These are phyloP conservation scores for Chymomyza amoena DNA, from an alignment of 2,888 invertebrate genomes.

Conservation along the genomic window DNA sequence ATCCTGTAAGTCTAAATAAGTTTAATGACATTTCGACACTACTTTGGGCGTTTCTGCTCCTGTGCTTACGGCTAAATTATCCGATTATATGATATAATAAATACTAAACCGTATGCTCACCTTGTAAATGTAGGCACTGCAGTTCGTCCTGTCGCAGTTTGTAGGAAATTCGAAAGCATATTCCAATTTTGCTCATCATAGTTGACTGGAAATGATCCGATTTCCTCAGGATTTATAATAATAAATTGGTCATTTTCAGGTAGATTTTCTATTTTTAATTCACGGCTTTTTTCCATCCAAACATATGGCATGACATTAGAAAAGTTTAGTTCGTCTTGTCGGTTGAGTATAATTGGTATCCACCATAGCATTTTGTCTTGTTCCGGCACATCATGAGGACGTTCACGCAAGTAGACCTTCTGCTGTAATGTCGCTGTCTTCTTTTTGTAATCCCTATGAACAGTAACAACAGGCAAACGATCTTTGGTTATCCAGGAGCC, in stretches of 20 bases:
- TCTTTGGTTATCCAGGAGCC: constrained; percentile 91
- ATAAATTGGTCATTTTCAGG: constrained; percentile 83
- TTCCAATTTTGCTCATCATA: constrained; percentile 90
- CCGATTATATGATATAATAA: too few species aligned
- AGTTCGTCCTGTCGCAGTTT: constrained; percentile 80
- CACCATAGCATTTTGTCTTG: constrained; percentile 87
- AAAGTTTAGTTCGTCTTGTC: constrained; percentile 82
- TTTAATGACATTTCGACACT: too few species aligned
- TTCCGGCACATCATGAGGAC: constrained; percentile 86
- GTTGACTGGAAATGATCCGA: constrained; percentile 90
- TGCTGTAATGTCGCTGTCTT: constrained; percentile 81
- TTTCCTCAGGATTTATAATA: constrained; percentile 91
- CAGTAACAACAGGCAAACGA: constrained; percentile 87
- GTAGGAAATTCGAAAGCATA: constrained; percentile 83
- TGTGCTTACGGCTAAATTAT: too few species aligned
- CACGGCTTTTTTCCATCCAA: constrained; percentile 84
- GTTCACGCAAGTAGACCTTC: constrained; percentile 86
- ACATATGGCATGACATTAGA: constrained; percentile 80
- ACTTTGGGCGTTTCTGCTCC: too few species aligned
- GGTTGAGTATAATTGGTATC: constrained; percentile 84
- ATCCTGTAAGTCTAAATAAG: too few species aligned
- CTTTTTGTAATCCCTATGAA: constrained; percentile 84
- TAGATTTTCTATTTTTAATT: constrained; percentile 80
- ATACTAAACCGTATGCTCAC: constrained; percentile 37
- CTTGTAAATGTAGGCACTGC: constrained; percentile 85